Conservation (phyloP, 2,888 invertebrate species). For the Hirtodrosophila alboralis region DNA sequence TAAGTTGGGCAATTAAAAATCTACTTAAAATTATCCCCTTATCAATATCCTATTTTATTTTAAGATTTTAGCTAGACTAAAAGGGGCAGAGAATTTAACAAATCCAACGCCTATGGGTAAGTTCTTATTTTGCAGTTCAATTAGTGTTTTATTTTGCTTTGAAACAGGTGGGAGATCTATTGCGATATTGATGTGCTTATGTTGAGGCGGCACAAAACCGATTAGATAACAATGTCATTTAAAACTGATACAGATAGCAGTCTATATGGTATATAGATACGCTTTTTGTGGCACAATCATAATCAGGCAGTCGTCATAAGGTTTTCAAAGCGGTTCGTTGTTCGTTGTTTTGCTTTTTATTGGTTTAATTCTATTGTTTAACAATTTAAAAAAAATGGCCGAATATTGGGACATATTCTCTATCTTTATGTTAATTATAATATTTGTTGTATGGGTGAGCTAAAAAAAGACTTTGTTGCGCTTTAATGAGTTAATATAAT, state of each 20-base stretch:
- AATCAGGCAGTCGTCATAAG: constrained; percentile 30
- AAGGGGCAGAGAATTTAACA: too few species aligned
- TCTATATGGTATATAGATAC: too few species aligned
- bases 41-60: neutral
- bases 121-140: neutral
- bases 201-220: neutral
- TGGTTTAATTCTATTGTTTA: neutral
- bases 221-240: constrained; percentile 20
- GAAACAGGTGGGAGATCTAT: neutral
- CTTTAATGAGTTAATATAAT: neutral
- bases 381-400: constrained; percentile 7
- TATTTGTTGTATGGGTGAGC: constrained; percentile 30
- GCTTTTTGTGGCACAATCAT: neutral
- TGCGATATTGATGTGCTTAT: neutral
- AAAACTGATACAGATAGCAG: constrained; percentile 6
- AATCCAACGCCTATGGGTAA: neutral
- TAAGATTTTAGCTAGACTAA: neutral
- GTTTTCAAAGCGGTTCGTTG: constrained; percentile 23
- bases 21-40: neutral
- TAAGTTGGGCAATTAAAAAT: constrained; percentile 30
- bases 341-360: constrained; percentile 8
- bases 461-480: neutral
- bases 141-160: neutral
- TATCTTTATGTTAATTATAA: neutral
- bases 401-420: constrained; percentile 4